Base-by-base conservation (phyloP, 2,797 vertebrate species). In the Halcyon badia region DNA sequence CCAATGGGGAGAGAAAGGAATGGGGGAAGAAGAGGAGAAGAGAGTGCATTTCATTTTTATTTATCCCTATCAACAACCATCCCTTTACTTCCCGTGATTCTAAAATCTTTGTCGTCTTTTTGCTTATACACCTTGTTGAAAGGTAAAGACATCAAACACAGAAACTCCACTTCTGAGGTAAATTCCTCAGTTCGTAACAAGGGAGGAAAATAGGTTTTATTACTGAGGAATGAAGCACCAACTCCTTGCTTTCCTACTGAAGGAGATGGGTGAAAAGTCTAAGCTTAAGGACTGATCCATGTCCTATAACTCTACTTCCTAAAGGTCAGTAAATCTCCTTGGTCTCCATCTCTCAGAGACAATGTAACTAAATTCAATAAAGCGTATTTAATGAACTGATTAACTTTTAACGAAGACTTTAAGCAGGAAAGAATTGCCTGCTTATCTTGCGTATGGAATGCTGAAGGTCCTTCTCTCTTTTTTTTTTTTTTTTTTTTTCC, bases 331-430 rank as follows among this genome's bases (percentile, higher is more conserved):
- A 81, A 91, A 68, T n/a, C 51, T 94, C 54, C n/a, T 57, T 52
- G 54, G 54, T 76, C 79, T 91, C 71, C 57, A 58, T 56, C 26
- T 75, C 54, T 44, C 44, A 86, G 62, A 94, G 52, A 65, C n/a
- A 94, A 89, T 52, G 17, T 11, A 83, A 76, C 46, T 70, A 76
- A 94, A 92, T 86, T 88, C 42, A 97, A 78, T 92, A 54, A 76
- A 89, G 30, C 66, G 21, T 48, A 76, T 92, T 83, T 94, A 78
- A 92, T 94, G 78, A 86, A 87, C 51, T 31, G 11, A 92, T 75
- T 91, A 66, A 39, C n/a, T 88, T 91, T 72, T 73, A 91, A 80
- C 69, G 7, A 28, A 83, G 79, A 44, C 39, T 76, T 81, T 70
- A 90, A 82, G 44, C 58, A 86, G 86, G 80, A 94, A 95, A 93